phyloP scores from a whole-genome alignment of 2,888 invertebrate genomes.

The Pseudanteris insignis region DNA sequence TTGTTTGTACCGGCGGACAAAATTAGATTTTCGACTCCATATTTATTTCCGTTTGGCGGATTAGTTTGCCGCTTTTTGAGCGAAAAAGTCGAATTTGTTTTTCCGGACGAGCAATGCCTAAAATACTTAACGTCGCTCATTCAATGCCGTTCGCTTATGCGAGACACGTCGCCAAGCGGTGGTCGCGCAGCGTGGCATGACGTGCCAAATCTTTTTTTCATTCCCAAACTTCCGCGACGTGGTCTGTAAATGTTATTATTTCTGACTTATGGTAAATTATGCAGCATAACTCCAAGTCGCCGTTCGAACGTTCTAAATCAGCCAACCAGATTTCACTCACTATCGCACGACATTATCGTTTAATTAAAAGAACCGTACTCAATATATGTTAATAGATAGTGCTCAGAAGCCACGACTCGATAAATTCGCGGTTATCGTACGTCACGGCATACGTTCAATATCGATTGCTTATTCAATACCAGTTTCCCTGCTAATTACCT shows the following conservation, averaged over 20 bases:
- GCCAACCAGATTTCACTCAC: background rate
- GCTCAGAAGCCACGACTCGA: constrained; percentile 16
- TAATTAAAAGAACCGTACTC: constrained; percentile 20
- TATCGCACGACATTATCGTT: constrained; percentile 6
- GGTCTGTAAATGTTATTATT: background rate
- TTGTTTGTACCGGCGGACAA: too few species aligned
- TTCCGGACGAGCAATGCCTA: constrained; percentile 7
- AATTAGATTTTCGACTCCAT: too few species aligned
- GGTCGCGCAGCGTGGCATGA: constrained; percentile 12
- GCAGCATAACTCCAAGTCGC: constrained; percentile 8
- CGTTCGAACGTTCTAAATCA: background rate
- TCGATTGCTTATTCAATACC: constrained; percentile 27
- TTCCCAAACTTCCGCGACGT: constrained; percentile 10
- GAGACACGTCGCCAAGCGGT: constrained; percentile 5
- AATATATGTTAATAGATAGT: constrained; percentile 20
- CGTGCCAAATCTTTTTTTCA: constrained; percentile 30
- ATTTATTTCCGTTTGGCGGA: too few species aligned
- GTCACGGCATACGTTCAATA: constrained; percentile 7
- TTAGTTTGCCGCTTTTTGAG: too few species aligned
- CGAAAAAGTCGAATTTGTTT: too few species aligned
- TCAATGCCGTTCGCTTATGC: constrained; percentile 15
- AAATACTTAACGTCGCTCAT: constrained; percentile 16
- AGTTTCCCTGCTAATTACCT: constrained; percentile 25
- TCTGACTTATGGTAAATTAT: background rate
- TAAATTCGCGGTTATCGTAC: constrained; percentile 34